phyloP scores from a whole-genome alignment of 2,888 invertebrate genomes.

The Frankliniella intonsa region DNA sequence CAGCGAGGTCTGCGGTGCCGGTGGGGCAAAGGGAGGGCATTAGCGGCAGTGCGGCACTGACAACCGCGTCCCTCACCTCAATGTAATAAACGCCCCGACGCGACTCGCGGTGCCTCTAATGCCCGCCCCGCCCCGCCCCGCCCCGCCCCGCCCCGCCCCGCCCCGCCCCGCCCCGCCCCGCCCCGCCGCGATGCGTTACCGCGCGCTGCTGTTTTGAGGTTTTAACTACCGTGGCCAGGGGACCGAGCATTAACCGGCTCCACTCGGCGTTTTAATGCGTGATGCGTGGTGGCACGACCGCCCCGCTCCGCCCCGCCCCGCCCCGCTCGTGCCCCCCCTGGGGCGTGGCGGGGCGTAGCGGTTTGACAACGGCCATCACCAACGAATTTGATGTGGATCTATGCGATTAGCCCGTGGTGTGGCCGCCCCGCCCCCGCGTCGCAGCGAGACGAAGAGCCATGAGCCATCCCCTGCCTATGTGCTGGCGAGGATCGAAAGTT shows the following conservation, averaged over 20 bases:
- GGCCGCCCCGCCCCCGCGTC: too few species aligned
- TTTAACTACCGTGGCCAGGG: slow-evolving; percentile 21
- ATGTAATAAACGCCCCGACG: background rate
- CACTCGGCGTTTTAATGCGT: background rate
- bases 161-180: background rate
- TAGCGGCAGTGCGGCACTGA: background rate
- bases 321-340: too few species aligned
- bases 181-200: background rate
- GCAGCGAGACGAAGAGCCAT: too few species aligned
- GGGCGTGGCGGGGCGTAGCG: too few species aligned
- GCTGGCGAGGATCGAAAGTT: too few species aligned
- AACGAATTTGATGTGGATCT: too few species aligned
- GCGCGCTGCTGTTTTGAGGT: background rate
- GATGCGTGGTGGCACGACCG: background rate
- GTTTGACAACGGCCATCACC: too few species aligned
- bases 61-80: background rate
- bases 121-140: background rate
- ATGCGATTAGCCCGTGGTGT: too few species aligned
- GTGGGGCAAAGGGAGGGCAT: background rate
- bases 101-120: background rate
- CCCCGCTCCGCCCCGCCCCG: background rate
- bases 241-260: slow-evolving; percentile 10
- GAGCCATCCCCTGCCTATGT: too few species aligned
- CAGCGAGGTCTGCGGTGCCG: background rate
- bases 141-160: background rate